Percentiles rank a stretch among this genome's conserved stretches.
Evolutionary conservation across 1,140 invertebrate species (phyloP).

Genomic region (Drosophila chauvacae): DNA sequence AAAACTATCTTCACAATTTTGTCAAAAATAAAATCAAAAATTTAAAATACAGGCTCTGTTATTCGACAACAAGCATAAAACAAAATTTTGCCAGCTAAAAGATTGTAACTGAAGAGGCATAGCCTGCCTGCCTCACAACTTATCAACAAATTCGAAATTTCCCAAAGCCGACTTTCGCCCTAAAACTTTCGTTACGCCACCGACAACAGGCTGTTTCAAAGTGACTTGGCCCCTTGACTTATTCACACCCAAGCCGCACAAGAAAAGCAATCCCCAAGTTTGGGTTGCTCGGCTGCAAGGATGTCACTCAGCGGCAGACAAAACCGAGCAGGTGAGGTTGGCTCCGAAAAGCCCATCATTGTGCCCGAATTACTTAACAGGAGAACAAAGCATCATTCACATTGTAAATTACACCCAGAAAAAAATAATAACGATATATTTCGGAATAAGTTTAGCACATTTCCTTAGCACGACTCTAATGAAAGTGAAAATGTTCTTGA

Average conservation of each 20-base stretch:
- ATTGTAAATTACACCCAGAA: not conserved
- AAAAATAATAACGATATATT: not conserved
- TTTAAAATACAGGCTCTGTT: not conserved
- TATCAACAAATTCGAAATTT: not conserved
- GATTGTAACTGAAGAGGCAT: not conserved
- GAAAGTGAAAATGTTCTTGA: no score
- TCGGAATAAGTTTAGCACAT: no score
- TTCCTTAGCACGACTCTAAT: no score
- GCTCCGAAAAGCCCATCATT: not conserved
- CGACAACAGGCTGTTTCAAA: not conserved
- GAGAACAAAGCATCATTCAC: no score
- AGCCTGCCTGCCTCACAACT: not conserved
- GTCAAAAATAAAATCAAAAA: slow-evolving; percentile 10
- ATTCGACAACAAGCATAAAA: no score
- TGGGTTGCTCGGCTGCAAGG: not conserved
- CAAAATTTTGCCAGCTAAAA: not conserved
- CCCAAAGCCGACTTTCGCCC: not conserved
- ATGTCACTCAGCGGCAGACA: slow-evolving; percentile 26
- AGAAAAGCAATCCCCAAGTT: slow-evolving; percentile 13
- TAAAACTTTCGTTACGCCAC: not conserved
- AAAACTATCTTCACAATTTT: not conserved
- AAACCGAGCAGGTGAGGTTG: slow-evolving; percentile 21
- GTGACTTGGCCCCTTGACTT: slow-evolving; percentile 12
- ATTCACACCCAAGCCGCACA: slow-evolving; percentile 14
- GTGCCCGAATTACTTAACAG: not conserved